Evolutionary conservation across 1,140 invertebrate genomes (phyloP).

Genomic region (Thereuonema tuberculata): DNA sequence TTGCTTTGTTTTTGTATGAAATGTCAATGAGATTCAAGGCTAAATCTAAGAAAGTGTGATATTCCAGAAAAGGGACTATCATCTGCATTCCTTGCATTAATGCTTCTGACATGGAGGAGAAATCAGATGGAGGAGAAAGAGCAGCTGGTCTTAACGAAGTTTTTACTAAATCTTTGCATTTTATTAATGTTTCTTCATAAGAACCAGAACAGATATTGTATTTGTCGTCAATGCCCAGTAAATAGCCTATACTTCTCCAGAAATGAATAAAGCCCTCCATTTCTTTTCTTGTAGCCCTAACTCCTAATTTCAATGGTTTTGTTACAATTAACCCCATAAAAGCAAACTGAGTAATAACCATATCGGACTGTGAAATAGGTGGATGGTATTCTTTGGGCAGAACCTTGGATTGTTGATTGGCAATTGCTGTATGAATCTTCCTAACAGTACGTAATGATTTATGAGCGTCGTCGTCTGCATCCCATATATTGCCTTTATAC

Average conservation of each 20-base stretch:
- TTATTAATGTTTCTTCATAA: conserved; percentile 28
- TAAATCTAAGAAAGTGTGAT: background rate
- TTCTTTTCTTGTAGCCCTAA: conserved; percentile 41
- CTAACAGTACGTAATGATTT: conserved; percentile 34
- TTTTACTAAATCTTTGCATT: conserved; percentile 31
- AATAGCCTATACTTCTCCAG: conserved; percentile 63
- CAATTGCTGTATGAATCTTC: conserved; percentile 36
- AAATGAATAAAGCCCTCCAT: conserved; percentile 65
- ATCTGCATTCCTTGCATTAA: conserved; percentile 27
- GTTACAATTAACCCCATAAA: conserved; percentile 65
- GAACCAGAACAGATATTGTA: conserved; percentile 42
- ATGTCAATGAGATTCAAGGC: too few species aligned
- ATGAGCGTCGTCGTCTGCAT: conserved; percentile 28
- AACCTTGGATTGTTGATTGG: conserved; percentile 24
- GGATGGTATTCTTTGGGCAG: conserved; percentile 20
- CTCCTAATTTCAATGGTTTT: conserved; percentile 47
- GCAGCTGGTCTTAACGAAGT: conserved; percentile 32
- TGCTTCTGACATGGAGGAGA: conserved; percentile 35
- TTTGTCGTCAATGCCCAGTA: conserved; percentile 67
- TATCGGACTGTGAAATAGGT: conserved; percentile 53
- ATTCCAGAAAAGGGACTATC: conserved; percentile 23
- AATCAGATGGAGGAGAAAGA: conserved; percentile 25
- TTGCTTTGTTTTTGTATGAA: too few species aligned
- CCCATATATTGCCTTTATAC: conserved; percentile 49
- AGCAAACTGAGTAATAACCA: conserved; percentile 50